Evolutionary conservation across 2,113 vertebrate genomes (phyloP).

Genomic region (Cnemophilus loriae): DNA sequence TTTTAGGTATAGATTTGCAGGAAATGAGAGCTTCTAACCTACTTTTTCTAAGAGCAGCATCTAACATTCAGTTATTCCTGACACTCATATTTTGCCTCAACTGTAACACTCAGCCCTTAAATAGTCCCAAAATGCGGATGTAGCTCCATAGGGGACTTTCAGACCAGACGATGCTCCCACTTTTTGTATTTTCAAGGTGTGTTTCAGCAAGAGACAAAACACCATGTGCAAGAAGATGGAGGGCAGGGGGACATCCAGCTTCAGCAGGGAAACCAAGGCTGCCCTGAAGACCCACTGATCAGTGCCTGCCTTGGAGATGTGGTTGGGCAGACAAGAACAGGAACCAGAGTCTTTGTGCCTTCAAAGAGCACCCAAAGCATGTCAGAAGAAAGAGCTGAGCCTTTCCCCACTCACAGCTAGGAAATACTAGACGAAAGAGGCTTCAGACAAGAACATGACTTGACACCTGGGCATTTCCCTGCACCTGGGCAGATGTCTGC

Average conservation of each 20-base stretch:
- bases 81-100: background rate
- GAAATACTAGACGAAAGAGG: background rate
- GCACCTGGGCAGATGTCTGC: rapidly evolving
- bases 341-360: background rate
- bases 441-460: background rate
- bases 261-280: background rate
- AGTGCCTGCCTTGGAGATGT: background rate
- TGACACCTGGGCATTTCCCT: background rate
- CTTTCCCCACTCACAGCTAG: background rate
- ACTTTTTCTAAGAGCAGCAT: background rate
- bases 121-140: background rate
- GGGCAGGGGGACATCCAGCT: background rate
- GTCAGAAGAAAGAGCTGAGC: background rate
- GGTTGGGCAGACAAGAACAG: background rate
- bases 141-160: background rate
- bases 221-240: background rate
- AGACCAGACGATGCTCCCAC: background rate
- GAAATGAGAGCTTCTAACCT: background rate
- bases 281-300: background rate
- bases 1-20: background rate
- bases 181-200: background rate
- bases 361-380: background rate
- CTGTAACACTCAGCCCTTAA: background rate
- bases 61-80: background rate
- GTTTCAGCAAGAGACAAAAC: background rate